Base-by-base conservation (phyloP, 2,888 invertebrate genomes). In the Tinea pellionella region DNA sequence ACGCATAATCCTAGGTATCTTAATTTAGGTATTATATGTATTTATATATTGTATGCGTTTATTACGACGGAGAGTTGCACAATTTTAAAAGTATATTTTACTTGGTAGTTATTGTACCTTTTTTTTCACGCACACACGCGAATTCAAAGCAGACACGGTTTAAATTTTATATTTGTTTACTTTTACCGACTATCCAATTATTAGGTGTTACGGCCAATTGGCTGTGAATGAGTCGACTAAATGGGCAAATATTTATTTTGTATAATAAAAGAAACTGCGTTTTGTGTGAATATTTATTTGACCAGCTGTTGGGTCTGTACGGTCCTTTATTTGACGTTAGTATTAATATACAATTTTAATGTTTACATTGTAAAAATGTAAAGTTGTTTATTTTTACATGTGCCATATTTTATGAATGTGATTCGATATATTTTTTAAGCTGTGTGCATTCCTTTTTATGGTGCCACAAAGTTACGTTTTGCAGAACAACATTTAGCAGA, bases 191-290 rank as follows among this genome's bases (percentile, higher is more conserved):
- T 53, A 57, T 57, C 15, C 32, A 18, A 32, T 57, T 57, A 57
- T 57, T 30, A 53, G 19, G 19, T 57, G 32, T 57, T 57, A 57
- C 57, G 57, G 15, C 30, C 57, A 32, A 57, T 57, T 57, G 57
- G 12, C 57, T 32, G 57, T 15, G 57, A 57, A 32, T 57, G 57
- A 16, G 32, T 30, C 32, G n/a, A 6, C 57, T 18, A 57, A 53
- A 64, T 67, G 66, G 67, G 61, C 65, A 68, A 74, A 77, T 80
- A 73, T 78, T 78, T 77, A 67, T 70, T 69, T 65, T 68, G 72
- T 72, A 67, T 69, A 70, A 74, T 74, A 67, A 72, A 71, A 59
- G 61, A 68, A 68, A 71, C 71, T 75, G 72, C 68, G 68, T 15
- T 32, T 57, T 19, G 32, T 57, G 18, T 53, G 30, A 16, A 57